phyloP scores from a whole-genome alignment of 2,888 invertebrate genomes.

The Eremobia ochroleuca region DNA sequence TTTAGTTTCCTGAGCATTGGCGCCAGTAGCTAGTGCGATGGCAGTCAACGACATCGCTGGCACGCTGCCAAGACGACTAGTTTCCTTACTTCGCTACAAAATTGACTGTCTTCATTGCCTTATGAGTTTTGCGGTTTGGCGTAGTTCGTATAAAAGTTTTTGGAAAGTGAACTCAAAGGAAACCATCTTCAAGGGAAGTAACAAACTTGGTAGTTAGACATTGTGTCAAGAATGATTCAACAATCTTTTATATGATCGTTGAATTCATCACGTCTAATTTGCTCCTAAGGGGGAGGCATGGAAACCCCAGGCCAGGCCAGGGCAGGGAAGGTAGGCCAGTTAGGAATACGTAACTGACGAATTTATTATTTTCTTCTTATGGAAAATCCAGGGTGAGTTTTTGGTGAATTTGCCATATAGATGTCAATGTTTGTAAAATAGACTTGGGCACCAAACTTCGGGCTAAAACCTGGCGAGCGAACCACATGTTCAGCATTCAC shows the following conservation, averaged over 20 bases:
- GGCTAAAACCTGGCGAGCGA: too few species aligned
- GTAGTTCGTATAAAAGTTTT: neutral
- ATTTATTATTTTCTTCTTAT: too few species aligned
- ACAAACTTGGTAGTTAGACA: neutral
- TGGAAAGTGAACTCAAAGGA: neutral
- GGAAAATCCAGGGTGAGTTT: too few species aligned
- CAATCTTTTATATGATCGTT: neutral
- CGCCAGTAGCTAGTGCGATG: slow-evolving; percentile 41
- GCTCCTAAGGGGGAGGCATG: neutral
- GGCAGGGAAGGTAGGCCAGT: too few species aligned
- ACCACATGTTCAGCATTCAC: neutral
- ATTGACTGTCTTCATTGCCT: slow-evolving; percentile 22
- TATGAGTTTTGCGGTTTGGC: slow-evolving; percentile 21
- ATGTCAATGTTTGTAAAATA: too few species aligned
- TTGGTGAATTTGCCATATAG: too few species aligned
- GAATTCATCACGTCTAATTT: neutral
- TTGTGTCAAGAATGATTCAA: neutral
- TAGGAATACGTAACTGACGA: too few species aligned
- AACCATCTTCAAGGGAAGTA: neutral
- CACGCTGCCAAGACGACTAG: slow-evolving; percentile 56
- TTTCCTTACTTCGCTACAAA: slow-evolving; percentile 54
- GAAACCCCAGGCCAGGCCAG: neutral
- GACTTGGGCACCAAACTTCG: too few species aligned
- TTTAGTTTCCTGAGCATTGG: slow-evolving; percentile 61
- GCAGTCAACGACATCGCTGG: slow-evolving; percentile 66